Conservation (phyloP, 2,888 invertebrate genomes). For the Drosophila atroscutellata region DNA sequence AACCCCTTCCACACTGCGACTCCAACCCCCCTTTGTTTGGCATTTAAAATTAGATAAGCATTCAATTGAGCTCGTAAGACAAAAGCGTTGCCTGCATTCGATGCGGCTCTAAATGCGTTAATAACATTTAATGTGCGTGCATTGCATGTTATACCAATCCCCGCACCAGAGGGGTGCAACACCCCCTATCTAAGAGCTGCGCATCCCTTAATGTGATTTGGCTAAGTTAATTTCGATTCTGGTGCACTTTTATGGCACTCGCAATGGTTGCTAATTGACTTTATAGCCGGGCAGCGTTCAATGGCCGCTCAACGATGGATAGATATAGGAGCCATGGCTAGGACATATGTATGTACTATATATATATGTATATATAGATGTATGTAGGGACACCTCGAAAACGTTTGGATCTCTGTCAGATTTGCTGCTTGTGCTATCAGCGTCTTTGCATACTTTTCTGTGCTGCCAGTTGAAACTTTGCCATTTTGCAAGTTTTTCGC, state of each 20-base stretch:
- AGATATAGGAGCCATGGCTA: neutral
- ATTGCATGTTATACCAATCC: constrained; percentile 20
- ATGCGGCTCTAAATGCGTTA: constrained; percentile 64
- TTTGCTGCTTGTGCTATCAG: constrained; percentile 33
- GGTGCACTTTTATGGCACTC: constrained; percentile 65
- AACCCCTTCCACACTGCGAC: neutral
- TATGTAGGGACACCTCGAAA: constrained; percentile 32
- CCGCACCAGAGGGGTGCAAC: neutral
- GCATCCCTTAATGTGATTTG: constrained; percentile 47
- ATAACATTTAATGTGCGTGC: constrained; percentile 78
- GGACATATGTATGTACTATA: neutral
- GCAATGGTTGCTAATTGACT: constrained; percentile 69
- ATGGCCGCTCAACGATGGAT: constrained; percentile 54
- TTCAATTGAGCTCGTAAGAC: constrained; percentile 64
- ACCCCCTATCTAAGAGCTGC: neutral
- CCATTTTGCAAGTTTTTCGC: constrained; percentile 78
- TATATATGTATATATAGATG: neutral
- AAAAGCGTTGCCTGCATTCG: constrained; percentile 38
- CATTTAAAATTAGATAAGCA: constrained; percentile 74
- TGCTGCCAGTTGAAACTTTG: constrained; percentile 65
- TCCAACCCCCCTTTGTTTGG: constrained; percentile 9
- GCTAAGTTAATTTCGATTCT: constrained; percentile 74
- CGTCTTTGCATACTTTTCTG: constrained; percentile 50
- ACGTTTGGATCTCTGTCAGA: constrained; percentile 46
- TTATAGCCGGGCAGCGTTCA: constrained; percentile 65